Percentiles rank a stretch among this genome's conserved stretches.
Conservation (phyloP, 2,113 vertebrate species). For the Lanius ludovicianus region DNA sequence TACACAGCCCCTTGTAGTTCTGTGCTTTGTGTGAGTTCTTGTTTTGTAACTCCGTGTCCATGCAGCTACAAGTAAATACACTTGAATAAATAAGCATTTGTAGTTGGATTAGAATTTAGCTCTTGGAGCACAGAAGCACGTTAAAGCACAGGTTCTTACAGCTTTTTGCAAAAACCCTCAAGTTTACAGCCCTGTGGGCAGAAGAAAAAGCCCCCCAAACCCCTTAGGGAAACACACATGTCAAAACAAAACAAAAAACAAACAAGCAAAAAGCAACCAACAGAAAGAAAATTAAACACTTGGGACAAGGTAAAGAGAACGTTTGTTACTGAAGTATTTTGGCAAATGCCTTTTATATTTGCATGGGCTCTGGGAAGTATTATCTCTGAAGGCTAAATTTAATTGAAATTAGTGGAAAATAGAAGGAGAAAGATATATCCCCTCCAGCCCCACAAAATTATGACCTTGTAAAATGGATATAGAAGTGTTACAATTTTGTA, state of each 20-base stretch:
- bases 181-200: neutral
- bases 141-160: neutral
- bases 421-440: neutral
- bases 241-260: neutral
- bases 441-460: accelerated
- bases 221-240: neutral
- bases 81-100: neutral
- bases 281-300: neutral
- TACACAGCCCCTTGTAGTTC: neutral
- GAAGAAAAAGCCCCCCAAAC: neutral
- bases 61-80: neutral
- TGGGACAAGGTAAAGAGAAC: neutral
- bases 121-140: neutral
- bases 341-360: neutral
- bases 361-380: neutral
- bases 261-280: neutral
- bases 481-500: neutral
- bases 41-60: neutral
- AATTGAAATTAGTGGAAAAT: neutral
- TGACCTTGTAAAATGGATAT: neutral
- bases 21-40: neutral
- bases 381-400: neutral
- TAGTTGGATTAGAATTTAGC: neutral
- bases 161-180: neutral
- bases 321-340: neutral